Evolutionary conservation across 2,888 invertebrate species (phyloP), one percentile per base, ranked within the genome.

Genomic region (Leptopilina syphax): DNA sequence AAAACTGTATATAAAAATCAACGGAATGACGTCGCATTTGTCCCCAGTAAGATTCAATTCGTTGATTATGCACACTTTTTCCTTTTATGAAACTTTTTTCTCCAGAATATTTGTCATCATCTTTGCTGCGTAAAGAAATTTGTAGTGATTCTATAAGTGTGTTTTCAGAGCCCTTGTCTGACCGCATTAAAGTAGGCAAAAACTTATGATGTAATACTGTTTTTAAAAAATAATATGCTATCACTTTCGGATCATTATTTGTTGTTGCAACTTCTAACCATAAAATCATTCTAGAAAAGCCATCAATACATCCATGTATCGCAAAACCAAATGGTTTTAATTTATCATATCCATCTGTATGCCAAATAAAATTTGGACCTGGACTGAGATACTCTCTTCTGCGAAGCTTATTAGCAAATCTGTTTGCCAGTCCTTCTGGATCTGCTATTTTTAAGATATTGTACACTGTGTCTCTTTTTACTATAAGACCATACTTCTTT

Each of bases 321-420:
- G 82, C 66, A 66, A 82, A 81, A 7, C 83, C 82, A 79, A 80
- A 82, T 34, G 76, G 80, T 27, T 82, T 83, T 1, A 83, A 34
- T 77, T 83, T 82, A 50, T 83, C 82, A 54, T 82, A 83, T 8
- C 83, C 82, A 70, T 83, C 82, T 7, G 78, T 7, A 60, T 83
- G 83, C 81, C 81, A 83, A 9, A 80, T n/a, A 63, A 81, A n/a
- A n/a, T n/a, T n/a, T n/a, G 82, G 83, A 34, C 82, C 81, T 27
- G 73, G 73, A 50, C 27, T 73, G 4, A 54, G 18, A 34, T 79
- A 79, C 9, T 47, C 47, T 24, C 78, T 54, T 44, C 78, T 50
- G 0, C 13, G 57, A 10, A 66, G 34, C 13, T n/a, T 66, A 27
- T 67, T 66, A 13, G n/a, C 67, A 54, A 54, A 66, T 12, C 77